Percentiles rank a stretch among this genome's conserved stretches.
These are phyloP conservation scores for Hirudo medicinalis DNA, from an alignment of 1,140 invertebrate genomes.

Conservation along the genomic window DNA sequence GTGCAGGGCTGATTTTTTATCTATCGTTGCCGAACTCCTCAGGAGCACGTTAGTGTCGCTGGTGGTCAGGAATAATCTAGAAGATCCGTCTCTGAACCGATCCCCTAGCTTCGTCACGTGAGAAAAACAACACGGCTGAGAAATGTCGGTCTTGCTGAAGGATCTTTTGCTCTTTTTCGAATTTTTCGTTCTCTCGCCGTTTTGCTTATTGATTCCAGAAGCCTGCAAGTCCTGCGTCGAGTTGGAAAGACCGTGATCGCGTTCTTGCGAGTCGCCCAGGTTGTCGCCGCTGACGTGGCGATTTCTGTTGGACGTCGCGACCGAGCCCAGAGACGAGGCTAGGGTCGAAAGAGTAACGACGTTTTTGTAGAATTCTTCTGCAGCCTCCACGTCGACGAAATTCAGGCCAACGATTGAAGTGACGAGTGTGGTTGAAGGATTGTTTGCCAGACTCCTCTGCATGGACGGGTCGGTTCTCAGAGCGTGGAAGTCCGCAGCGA, in stretches of 20 bases:
- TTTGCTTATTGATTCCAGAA: conserved; percentile 44
- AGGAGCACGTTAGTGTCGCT: not conserved
- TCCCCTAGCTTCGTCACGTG: conserved; percentile 64
- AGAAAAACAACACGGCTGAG: conserved; percentile 70
- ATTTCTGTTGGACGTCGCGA: not conserved
- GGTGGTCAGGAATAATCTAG: too few relatives aligned
- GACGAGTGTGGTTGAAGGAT: conserved; percentile 34
- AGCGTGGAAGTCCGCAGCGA: conserved; percentile 56
- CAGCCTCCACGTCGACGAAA: conserved; percentile 62
- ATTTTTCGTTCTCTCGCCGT: conserved; percentile 41
- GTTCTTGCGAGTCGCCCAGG: too few relatives aligned
- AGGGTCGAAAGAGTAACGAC: conserved; percentile 55
- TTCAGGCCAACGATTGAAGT: conserved; percentile 50
- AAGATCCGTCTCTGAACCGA: too few relatives aligned
- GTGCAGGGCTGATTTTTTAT: not conserved
- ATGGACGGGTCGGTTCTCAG: conserved; percentile 45
- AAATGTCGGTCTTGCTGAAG: conserved; percentile 67
- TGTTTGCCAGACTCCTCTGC: conserved; percentile 46
- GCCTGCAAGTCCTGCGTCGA: conserved; percentile 18
- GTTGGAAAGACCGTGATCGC: too few relatives aligned
- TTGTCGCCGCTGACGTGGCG: not conserved
- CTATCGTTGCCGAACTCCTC: not conserved
- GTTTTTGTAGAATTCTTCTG: conserved; percentile 53
- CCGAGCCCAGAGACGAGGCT: conserved; percentile 7
- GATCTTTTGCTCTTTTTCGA: conserved; percentile 38